Conservation (phyloP, 2,888 invertebrate genomes). For the Minunthozetes semirufus region DNA sequence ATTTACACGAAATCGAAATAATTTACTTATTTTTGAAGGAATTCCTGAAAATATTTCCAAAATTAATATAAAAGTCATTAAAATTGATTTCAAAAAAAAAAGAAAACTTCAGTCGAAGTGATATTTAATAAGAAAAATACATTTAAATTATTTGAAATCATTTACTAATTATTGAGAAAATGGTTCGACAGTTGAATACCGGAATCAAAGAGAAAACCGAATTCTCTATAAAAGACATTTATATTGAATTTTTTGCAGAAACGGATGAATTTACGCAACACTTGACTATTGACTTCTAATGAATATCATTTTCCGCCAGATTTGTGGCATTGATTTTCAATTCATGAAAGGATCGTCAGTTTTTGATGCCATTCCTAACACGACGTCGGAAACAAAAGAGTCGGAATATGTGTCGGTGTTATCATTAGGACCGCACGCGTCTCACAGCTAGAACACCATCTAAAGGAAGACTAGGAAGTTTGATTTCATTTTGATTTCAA, state of each 20-base stretch:
- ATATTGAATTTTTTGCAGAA: background rate
- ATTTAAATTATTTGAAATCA: no score
- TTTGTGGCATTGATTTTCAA: conserved; percentile 2
- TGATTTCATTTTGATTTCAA: no score
- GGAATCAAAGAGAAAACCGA: background rate
- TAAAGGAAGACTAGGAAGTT: background rate
- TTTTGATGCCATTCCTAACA: conserved; percentile 12
- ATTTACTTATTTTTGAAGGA: no score
- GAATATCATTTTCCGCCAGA: conserved; percentile 17
- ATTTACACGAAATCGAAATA: no score
- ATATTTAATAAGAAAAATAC: no score
- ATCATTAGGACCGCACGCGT: conserved; percentile 18
- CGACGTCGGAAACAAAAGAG: background rate
- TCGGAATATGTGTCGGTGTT: background rate
- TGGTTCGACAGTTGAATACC: background rate
- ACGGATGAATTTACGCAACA: conserved; percentile 5
- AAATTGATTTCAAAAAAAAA: no score
- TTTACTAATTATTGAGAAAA: background rate
- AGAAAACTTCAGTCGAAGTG: no score
- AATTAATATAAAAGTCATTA: background rate
- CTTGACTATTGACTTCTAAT: background rate
- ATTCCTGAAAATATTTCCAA: no score
- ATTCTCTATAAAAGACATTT: background rate
- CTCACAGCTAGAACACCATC: background rate
- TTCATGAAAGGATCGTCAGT: background rate